These are phyloP conservation scores for Morbakka virulenta DNA, from an alignment of 30 jellyfish, hydroid and myxozoan species.

Conservation along the genomic window DNA sequence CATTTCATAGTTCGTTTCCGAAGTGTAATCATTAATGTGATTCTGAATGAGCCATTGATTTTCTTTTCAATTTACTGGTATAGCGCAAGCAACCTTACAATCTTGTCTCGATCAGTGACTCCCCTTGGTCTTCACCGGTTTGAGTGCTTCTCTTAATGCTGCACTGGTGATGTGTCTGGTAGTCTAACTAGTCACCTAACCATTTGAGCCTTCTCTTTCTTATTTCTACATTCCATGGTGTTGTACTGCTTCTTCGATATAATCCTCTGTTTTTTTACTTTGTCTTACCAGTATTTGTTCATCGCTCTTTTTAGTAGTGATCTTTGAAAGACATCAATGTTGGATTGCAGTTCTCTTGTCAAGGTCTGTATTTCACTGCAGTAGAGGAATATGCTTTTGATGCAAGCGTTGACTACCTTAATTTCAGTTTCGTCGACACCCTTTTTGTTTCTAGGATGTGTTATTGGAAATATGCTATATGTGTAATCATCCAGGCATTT, in stretches of 20 bases:
- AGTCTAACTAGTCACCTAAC: background rate
- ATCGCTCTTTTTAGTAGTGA: background rate
- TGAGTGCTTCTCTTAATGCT: background rate
- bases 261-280: slow-evolving; percentile 4
- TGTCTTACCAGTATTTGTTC: slow-evolving; percentile 5
- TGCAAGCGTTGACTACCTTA: background rate
- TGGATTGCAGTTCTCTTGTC: slow-evolving; percentile 4
- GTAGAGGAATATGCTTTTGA: slow-evolving; percentile 11
- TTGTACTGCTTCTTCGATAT: slow-evolving; percentile 4
- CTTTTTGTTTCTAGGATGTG: background rate
- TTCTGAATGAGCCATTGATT: too few species aligned
- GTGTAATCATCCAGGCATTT: too few species aligned
- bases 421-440: background rate
- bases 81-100: too few species aligned
- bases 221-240: background rate
- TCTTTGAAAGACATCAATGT: slow-evolving; percentile 23
- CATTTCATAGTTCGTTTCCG: too few species aligned
- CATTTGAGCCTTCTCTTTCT: slow-evolving; percentile 9
- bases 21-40: too few species aligned
- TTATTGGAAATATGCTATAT: too few species aligned
- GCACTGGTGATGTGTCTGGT: slow-evolving; percentile 17
- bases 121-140: too few species aligned
- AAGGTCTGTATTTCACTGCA: slow-evolving; percentile 12
- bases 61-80: too few species aligned
- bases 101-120: too few species aligned